Base-by-base conservation (phyloP, 1,140 invertebrate species). In the Scaptomyza graminum region DNA sequence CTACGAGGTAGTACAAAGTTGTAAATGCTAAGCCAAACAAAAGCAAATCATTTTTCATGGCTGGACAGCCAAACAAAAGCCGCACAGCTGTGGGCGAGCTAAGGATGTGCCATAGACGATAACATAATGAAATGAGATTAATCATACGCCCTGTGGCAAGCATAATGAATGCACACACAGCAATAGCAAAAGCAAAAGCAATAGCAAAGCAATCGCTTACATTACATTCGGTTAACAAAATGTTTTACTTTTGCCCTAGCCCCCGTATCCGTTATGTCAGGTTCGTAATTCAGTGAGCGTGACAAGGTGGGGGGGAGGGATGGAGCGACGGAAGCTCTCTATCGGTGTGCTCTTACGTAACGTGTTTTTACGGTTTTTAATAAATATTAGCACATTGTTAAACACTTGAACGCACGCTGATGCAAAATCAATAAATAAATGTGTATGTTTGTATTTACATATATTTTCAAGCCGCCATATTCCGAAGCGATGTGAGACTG, bases 311-410 rank as follows among this genome's bases (percentile, higher is more conserved):
- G 12, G 1, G 37, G 37, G 8, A 5, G 1, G 37, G 2, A 3
- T n/a, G 12, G 37, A 41, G 37, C n/a, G 37, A 39, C 7, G 9
- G 11, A 43, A 54, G 43, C 54, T 52, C 62, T 70, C 37, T 43
- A 44, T 59, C 41, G 52, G 75, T 78, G 70, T 75, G 62, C 56
- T 54, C 70, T 83, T 79, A 83, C 73, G 67, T 73, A 69, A 83
- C 64, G 68, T 50, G 57, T 64, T 68, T 60, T 87, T 72, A 67
- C 62, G 67, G 66, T 64, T 88, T 88, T 87, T 83, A 88, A 83
- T 87, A 87, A 79, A 88, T 88, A 88, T 87, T 88, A 87, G 83
- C 83, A 87, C 83, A 82, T 79, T 74, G 79, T 88, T 82, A 88
- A 87, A 69, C 79, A 88, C 83, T 79, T 82, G 67, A 83, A 68